These are phyloP conservation scores for Muscicapa striata DNA, from an alignment of 2,797 vertebrate species.

Conservation along the genomic window DNA sequence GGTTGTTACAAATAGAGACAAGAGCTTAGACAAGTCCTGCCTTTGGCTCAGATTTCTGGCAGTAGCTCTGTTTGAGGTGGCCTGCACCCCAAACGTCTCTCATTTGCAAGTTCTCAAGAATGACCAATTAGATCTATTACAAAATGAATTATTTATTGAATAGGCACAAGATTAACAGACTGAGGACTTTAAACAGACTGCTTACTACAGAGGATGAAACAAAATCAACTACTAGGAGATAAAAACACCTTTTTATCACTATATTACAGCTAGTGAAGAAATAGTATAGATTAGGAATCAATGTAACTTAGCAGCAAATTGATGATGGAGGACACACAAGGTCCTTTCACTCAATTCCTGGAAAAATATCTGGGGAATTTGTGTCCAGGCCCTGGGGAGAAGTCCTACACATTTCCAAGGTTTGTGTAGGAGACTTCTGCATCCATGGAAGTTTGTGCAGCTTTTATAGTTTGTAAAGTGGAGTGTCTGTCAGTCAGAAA, in stretches of 20 bases:
- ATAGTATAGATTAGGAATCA: too few relatives aligned
- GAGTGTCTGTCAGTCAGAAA: background rate
- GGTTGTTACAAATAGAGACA: fast-evolving
- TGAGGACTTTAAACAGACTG: background rate
- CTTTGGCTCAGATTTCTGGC: background rate
- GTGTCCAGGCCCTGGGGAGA: fast-evolving
- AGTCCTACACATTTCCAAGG: background rate
- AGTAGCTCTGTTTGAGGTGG: background rate
- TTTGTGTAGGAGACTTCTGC: background rate
- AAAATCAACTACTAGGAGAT: background rate
- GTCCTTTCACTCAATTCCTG: background rate
- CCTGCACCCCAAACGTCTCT: background rate
- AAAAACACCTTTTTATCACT: too few relatives aligned
- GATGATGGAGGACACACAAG: background rate
- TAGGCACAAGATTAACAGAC: background rate
- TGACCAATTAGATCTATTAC: background rate
- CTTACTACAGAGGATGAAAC: background rate
- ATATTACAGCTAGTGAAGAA: background rate
- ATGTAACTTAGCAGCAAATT: background rate
- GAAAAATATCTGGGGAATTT: background rate
- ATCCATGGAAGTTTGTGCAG: background rate
- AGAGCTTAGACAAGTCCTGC: background rate
- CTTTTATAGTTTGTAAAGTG: background rate
- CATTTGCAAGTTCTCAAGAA: background rate
- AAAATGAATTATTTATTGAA: background rate